Evolutionary conservation across 2,113 vertebrate species (phyloP).

Genomic region (Leptodactylus fuscus): DNA sequence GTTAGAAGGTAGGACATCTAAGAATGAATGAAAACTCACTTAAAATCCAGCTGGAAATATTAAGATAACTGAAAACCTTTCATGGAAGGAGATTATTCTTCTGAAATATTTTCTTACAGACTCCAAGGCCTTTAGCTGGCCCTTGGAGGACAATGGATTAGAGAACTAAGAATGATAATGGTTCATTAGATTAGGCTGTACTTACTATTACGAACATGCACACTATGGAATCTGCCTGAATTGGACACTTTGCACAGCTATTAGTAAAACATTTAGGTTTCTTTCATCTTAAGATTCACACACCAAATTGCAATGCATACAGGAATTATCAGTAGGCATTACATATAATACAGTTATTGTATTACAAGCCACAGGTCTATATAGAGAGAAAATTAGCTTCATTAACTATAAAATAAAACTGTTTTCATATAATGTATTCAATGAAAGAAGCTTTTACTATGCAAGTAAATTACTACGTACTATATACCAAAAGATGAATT

Average conservation of each 20-base stretch:
- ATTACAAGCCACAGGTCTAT: not conserved
- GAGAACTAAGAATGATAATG: slow-evolving; percentile 20
- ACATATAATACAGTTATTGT: not conserved
- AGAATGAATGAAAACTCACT: not conserved
- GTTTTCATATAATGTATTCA: not conserved
- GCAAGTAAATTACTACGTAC: too few relatives aligned
- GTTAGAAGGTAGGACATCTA: not conserved
- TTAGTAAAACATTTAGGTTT: not conserved
- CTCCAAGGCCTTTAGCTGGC: slow-evolving; percentile 11
- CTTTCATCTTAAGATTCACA: not conserved
- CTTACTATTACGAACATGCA: not conserved
- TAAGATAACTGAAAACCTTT: slow-evolving; percentile 18
- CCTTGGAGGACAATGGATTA: slow-evolving; percentile 20
- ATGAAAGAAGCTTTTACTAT: not conserved
- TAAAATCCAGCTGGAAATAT: slow-evolving; percentile 12
- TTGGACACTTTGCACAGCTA: not conserved
- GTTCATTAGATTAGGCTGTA: not conserved
- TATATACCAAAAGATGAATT: too few relatives aligned
- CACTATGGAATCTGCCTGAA: not conserved
- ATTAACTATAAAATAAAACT: not conserved
- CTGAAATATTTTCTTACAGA: slow-evolving; percentile 18
- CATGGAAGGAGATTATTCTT: not conserved
- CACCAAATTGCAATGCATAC: not conserved
- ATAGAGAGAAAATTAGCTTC: not conserved
- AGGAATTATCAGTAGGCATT: not conserved